Conservation (phyloP, 2,113 vertebrate genomes). For the Hystrix cristata region DNA sequence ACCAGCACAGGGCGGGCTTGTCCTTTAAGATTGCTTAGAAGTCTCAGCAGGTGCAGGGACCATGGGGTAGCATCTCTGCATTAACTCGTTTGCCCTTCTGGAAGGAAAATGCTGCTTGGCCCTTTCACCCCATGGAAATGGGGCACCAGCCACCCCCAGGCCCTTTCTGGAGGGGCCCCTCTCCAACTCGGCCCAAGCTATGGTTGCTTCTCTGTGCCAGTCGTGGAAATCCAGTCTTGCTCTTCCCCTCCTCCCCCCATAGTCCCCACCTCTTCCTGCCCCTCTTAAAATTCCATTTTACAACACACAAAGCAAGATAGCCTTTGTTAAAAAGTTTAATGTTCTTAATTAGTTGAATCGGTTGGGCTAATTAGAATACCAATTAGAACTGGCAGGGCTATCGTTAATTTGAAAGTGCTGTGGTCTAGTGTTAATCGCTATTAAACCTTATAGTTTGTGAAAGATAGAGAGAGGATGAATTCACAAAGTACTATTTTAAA, state of each 20-base stretch:
- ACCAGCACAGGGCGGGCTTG: not conserved
- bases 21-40: conserved; percentile 25
- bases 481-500: conserved; percentile 78
- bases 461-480: conserved; percentile 83
- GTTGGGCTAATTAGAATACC: conserved; percentile 90
- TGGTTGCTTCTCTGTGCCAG: not conserved
- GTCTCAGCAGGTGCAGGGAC: conserved; percentile 12
- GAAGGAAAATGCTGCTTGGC: not conserved
- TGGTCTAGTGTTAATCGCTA: conserved; percentile 89
- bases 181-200: not conserved
- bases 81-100: not conserved
- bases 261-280: conserved; percentile 29
- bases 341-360: conserved; percentile 90
- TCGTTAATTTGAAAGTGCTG: conserved; percentile 89
- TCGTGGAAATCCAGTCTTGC: conserved; percentile 59
- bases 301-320: conserved; percentile 87
- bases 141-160: not conserved
- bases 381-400: conserved; percentile 90
- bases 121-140: not conserved
- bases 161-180: not conserved
- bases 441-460: conserved; percentile 89
- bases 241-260: not conserved
- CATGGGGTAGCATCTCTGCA: not conserved
- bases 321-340: conserved; percentile 91
- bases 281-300: conserved; percentile 85